These are phyloP conservation scores for Schlechtendalia chinensis DNA, from an alignment of 1,140 invertebrate species.

Conservation along the genomic window DNA sequence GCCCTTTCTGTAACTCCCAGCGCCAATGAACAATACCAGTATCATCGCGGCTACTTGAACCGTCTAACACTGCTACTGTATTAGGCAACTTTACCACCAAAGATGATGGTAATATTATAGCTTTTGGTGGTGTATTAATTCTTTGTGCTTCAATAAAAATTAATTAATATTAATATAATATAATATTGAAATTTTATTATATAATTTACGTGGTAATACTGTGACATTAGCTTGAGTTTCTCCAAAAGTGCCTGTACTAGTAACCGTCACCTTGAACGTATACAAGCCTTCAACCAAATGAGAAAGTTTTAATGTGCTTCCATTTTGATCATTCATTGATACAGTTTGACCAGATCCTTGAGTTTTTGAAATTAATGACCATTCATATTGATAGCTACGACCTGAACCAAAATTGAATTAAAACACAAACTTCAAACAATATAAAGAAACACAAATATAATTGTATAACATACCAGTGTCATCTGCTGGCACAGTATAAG, in stretches of 20 bases:
- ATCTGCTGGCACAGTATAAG: constrained; percentile 76
- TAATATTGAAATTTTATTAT: neutral
- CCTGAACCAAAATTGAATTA: constrained; percentile 28
- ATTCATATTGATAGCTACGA: constrained; percentile 75
- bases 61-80: constrained; percentile 84
- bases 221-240: constrained; percentile 87
- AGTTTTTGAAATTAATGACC: constrained; percentile 73
- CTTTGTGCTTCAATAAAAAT: constrained; percentile 64
- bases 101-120: constrained; percentile 78
- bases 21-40: constrained; percentile 63
- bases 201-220: constrained; percentile 73
- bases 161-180: neutral
- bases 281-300: constrained; percentile 83
- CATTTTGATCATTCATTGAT: constrained; percentile 77
- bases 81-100: constrained; percentile 87
- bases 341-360: constrained; percentile 57
- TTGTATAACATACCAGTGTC: constrained; percentile 58
- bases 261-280: constrained; percentile 83
- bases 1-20: constrained; percentile 87
- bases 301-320: constrained; percentile 71
- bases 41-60: constrained; percentile 69
- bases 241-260: constrained; percentile 70
- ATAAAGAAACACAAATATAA: too few species aligned
- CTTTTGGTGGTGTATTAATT: constrained; percentile 80
- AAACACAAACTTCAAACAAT: neutral